phyloP scores from a whole-genome alignment of 2,113 vertebrate species.

The Sakesphorus luctuosus region DNA sequence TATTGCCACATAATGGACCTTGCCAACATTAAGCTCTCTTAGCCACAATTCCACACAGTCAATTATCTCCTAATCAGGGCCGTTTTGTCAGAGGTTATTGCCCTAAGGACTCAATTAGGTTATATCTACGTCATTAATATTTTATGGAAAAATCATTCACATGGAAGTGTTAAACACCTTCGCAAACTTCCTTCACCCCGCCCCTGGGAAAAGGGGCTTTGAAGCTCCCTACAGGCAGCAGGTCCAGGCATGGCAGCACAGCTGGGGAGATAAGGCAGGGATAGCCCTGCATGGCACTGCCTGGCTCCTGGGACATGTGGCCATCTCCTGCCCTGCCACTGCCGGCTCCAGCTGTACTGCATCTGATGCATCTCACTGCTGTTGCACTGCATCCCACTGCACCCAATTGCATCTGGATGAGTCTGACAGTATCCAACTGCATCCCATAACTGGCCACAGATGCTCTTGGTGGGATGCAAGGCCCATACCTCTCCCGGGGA shows the following conservation, averaged over 20 bases:
- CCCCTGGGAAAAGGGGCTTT: neutral
- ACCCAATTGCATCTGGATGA: neutral
- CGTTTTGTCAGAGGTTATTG: slow-evolving; percentile 82
- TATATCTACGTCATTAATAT: slow-evolving; percentile 77
- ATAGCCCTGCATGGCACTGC: neutral
- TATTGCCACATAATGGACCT: slow-evolving; percentile 77
- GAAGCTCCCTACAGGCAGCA: neutral
- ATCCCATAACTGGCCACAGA: neutral
- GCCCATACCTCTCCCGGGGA: neutral
- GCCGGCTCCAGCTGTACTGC: neutral
- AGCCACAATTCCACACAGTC: slow-evolving; percentile 72
- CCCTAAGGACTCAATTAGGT: slow-evolving; percentile 80
- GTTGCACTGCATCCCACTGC: neutral
- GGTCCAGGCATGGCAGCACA: neutral
- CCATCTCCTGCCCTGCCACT: neutral
- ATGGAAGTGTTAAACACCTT: slow-evolving; percentile 70
- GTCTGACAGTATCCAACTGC: neutral
- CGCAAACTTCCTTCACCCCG: neutral
- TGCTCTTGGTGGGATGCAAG: neutral
- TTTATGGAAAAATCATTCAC: slow-evolving; percentile 68
- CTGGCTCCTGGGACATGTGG: too few relatives aligned
- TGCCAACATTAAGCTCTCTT: slow-evolving; percentile 72
- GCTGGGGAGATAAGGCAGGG: neutral
- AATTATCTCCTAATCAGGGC: slow-evolving; percentile 81
- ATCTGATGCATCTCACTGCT: neutral